Conservation (phyloP, 64 coral and sea anemone species). For the Pocillopora verrucosa region DNA sequence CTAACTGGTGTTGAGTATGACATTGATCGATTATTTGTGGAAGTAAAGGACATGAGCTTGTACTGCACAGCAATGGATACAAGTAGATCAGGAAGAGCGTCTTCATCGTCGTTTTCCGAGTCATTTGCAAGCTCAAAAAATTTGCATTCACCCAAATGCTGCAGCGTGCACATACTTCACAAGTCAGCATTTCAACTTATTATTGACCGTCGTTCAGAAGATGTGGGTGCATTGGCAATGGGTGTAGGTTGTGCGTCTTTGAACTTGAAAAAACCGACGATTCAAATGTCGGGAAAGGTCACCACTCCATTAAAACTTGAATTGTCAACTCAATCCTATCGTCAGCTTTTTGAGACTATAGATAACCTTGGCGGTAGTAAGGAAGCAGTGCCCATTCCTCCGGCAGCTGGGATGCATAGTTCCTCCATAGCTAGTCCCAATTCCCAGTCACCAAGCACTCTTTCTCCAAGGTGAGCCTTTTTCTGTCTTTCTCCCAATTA, state of each 20-base stretch:
- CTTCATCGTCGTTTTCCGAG: constrained; percentile 38
- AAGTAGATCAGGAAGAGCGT: constrained; percentile 25
- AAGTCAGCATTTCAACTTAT: constrained; percentile 81
- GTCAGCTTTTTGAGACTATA: constrained; percentile 76
- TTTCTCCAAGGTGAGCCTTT: constrained; percentile 45
- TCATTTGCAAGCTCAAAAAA: constrained; percentile 58
- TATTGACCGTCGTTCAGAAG: constrained; percentile 79
- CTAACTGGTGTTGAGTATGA: constrained; percentile 55
- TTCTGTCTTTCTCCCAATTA: not conserved
- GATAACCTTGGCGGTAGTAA: constrained; percentile 75
- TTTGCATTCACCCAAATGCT: constrained; percentile 51
- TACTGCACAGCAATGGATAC: constrained; percentile 58
- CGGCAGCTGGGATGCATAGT: constrained; percentile 29
- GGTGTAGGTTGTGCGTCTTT: not conserved
- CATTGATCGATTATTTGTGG: constrained; percentile 82
- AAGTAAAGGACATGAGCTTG: constrained; percentile 96
- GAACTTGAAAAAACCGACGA: constrained; percentile 63
- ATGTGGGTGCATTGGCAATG: not conserved
- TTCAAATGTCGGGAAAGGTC: constrained; percentile 72
- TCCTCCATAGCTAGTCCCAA: constrained; percentile 4
- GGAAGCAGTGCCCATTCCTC: constrained; percentile 24
- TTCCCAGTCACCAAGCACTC: constrained; percentile 45
- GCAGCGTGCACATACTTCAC: constrained; percentile 80
- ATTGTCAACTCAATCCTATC: constrained; percentile 84
- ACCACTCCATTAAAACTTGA: constrained; percentile 78